Base-by-base conservation (phyloP, 1,140 invertebrate genomes). In the Brachionus sp. region DNA sequence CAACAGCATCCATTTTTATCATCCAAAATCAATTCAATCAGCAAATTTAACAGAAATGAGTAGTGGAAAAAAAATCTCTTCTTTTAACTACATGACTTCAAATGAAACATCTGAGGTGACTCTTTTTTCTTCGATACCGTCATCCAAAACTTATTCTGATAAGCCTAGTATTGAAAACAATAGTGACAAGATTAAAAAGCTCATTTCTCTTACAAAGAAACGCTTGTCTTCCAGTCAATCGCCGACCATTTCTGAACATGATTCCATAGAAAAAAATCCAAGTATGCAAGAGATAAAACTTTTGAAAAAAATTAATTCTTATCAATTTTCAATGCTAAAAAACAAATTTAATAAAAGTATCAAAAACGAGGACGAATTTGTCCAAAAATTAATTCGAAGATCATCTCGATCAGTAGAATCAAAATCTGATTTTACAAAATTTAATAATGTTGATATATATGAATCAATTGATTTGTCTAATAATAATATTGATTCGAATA, bases 1-100 rank as follows among this genome's bases (percentile, higher is more conserved):
- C 9, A 80, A 80, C 39, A 80, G 77, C 33, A 80, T 80, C 7
- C 77, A 80, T 44, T 80, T 80, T 80, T 80, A 80, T 44, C 77
- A 80, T 25, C 77, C 77, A 19, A 80, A 62, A 23, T 80, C 77
- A 44, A 80, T 80, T 23, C 33, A 80, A 35, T 66, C 50, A 35
- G 23, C 29, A 7, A 42, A 78, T 78, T 62, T 70, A 19, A 70
- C 66, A 39, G 66, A 75, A 46, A 75, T 75, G 70, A 75, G 25
- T 42, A 70, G 66, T 70, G 16, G 70, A 7, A 75, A 75, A 29
- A 75, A 75, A 75, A 10, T 25, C 46, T 75, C 42, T 39, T 75
- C 70, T n/a, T 29, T 44, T 35, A 75, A 23, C 12, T 75, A 46
- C 13, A 7, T 75, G 46, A 46, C 70, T 44, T 46, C 70, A 35